Evolutionary conservation across 2,888 invertebrate genomes (phyloP).

Genomic region (Netelia melanura): DNA sequence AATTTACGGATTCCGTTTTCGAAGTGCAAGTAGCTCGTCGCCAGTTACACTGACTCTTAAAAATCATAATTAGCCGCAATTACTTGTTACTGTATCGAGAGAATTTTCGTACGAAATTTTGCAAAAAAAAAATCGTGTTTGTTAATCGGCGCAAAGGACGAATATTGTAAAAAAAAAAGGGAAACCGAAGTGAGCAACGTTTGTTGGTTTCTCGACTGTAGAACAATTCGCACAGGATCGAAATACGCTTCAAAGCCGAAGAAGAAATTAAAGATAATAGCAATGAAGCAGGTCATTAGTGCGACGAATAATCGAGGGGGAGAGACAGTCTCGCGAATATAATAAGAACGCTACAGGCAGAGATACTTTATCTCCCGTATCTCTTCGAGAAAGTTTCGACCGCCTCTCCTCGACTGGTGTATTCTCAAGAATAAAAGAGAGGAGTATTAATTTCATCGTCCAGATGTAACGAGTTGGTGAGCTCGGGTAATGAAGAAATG

Average conservation of each 20-base stretch:
- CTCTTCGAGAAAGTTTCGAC: constrained; percentile 30
- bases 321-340: constrained; percentile 41
- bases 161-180: too few relatives aligned
- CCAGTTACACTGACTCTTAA: too few relatives aligned
- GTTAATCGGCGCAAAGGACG: too few relatives aligned
- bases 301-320: constrained; percentile 29
- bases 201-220: background rate
- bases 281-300: constrained; percentile 47
- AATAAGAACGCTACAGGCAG: constrained; percentile 9
- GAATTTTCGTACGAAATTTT: too few relatives aligned
- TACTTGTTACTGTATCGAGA: too few relatives aligned
- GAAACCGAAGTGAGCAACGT: background rate
- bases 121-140: too few relatives aligned
- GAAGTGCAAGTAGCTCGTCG: too few relatives aligned
- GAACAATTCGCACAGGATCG: background rate
- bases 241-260: constrained; percentile 7
- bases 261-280: constrained; percentile 25
- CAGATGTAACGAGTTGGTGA: constrained; percentile 34
- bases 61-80: too few relatives aligned
- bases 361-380: constrained; percentile 30
- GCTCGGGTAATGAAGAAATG: constrained; percentile 32
- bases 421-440: constrained; percentile 17
- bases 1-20: too few relatives aligned
- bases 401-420: constrained; percentile 10
- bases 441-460: constrained; percentile 17